A percentile compares a stretch with the other conserved stretches of the same genome.
Evolutionary conservation across 2,888 invertebrate species (phyloP).

Genomic region (Drosophila algonquin): DNA sequence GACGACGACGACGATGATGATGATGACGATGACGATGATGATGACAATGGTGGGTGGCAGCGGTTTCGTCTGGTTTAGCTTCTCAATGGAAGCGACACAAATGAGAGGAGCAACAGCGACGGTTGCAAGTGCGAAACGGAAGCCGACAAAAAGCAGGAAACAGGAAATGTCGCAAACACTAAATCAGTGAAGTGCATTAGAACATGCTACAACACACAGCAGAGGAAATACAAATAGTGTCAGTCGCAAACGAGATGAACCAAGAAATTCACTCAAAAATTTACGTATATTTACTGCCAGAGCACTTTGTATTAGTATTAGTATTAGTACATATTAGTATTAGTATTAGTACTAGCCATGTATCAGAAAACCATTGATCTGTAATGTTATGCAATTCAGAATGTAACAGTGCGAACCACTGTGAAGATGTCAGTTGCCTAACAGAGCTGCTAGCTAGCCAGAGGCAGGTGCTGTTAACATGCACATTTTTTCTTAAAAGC

Average conservation of each 20-base stretch:
- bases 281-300: not conserved
- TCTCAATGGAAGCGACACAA: constrained; percentile 15
- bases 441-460: too few relatives aligned
- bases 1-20: constrained; percentile 53
- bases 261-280: not conserved
- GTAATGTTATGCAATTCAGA: too few relatives aligned
- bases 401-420: too few relatives aligned
- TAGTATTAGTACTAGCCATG: too few relatives aligned
- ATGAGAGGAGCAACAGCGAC: constrained; percentile 19
- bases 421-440: too few relatives aligned
- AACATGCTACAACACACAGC: constrained; percentile 23
- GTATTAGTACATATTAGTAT: too few relatives aligned
- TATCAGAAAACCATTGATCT: too few relatives aligned
- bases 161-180: constrained; percentile 75
- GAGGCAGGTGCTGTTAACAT: too few relatives aligned
- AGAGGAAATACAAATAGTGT: not conserved
- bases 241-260: not conserved
- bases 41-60: constrained; percentile 61
- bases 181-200: constrained; percentile 77
- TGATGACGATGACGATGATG: constrained; percentile 40
- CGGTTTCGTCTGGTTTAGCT: constrained; percentile 19
- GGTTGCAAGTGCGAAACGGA: constrained; percentile 48
- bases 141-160: constrained; percentile 65
- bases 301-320: not conserved
- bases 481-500: too few relatives aligned